Evolutionary conservation across 2,888 invertebrate species (phyloP).

Genomic region (Drosophila acutilabella): DNA sequence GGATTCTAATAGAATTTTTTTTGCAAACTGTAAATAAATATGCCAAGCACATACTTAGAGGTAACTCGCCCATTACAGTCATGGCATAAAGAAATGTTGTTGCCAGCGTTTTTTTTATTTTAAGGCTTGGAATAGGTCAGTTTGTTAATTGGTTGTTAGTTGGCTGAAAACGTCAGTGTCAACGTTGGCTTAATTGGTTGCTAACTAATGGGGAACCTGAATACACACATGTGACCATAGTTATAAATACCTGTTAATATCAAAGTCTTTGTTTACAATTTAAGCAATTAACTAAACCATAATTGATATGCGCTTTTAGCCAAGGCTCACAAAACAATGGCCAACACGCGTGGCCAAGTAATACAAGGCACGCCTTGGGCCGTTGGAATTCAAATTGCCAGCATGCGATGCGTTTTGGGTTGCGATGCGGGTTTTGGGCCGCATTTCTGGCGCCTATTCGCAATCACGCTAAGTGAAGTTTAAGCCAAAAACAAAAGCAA

Average conservation of each 20-base stretch:
- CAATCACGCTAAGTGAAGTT: conserved; percentile 78
- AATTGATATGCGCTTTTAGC: conserved; percentile 67
- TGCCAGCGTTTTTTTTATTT: conserved; percentile 3
- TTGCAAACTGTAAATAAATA: conserved; percentile 12
- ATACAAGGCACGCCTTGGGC: conserved; percentile 61
- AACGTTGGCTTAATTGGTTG: conserved; percentile 67
- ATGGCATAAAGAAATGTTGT: conserved; percentile 7
- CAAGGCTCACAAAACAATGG: conserved; percentile 50
- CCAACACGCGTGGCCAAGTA: conserved; percentile 59
- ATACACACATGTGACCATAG: not conserved
- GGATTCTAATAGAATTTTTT: not conserved
- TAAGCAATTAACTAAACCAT: conserved; percentile 71
- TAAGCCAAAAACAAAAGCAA: conserved; percentile 6
- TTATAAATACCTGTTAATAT: conserved; percentile 12
- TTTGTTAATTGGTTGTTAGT: conserved; percentile 66
- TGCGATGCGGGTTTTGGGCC: conserved; percentile 35
- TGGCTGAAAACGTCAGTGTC: conserved; percentile 51
- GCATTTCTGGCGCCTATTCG: conserved; percentile 40
- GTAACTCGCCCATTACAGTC: not conserved
- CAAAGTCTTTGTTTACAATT: conserved; percentile 68
- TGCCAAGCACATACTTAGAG: conserved; percentile 9
- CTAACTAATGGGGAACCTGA: conserved; percentile 63
- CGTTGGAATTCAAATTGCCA: conserved; percentile 10
- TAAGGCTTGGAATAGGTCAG: conserved; percentile 18
- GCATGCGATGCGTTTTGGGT: conserved; percentile 45